Conservation (phyloP, 1,140 invertebrate species). For the Temnothorax longispinosus region DNA sequence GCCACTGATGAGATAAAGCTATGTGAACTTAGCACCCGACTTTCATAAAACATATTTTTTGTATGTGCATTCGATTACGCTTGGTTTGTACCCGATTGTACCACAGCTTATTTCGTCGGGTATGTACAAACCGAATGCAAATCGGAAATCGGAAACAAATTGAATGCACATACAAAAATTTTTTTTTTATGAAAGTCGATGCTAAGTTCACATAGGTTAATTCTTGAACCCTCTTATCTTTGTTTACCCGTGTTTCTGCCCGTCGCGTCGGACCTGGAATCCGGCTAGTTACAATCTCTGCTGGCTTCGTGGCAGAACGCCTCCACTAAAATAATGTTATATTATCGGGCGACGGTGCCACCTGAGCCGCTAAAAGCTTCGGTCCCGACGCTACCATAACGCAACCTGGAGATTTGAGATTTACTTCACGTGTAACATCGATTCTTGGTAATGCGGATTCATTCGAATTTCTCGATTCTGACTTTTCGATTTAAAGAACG, state of each 20-base stretch:
- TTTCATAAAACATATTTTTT: too few species aligned
- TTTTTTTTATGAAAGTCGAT: too few species aligned
- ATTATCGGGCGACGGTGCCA: slow-evolving; percentile 76
- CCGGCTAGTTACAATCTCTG: slow-evolving; percentile 79
- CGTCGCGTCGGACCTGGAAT: slow-evolving; percentile 55
- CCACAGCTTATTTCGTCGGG: too few species aligned
- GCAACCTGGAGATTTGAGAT: slow-evolving; percentile 79
- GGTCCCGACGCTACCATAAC: slow-evolving; percentile 72
- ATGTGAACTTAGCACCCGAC: too few species aligned
- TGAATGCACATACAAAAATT: too few species aligned
- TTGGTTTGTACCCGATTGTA: too few species aligned
- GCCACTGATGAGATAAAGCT: too few species aligned
- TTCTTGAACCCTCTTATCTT: not conserved
- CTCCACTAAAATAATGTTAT: slow-evolving; percentile 82
- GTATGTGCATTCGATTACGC: too few species aligned
- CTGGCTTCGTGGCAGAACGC: slow-evolving; percentile 73
- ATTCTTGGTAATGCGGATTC: slow-evolving; percentile 6
- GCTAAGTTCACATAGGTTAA: too few species aligned
- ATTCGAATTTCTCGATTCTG: slow-evolving; percentile 11
- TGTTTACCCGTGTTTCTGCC: slow-evolving; percentile 60
- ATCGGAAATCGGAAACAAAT: too few species aligned
- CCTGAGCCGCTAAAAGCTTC: slow-evolving; percentile 85
- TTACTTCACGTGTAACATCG: slow-evolving; percentile 62
- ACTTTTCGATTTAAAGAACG: not conserved
- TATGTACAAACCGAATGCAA: too few species aligned